These are phyloP conservation scores for Actinostola sp. DNA, from an alignment of 92 coral and sea anemone species.

Conservation along the genomic window DNA sequence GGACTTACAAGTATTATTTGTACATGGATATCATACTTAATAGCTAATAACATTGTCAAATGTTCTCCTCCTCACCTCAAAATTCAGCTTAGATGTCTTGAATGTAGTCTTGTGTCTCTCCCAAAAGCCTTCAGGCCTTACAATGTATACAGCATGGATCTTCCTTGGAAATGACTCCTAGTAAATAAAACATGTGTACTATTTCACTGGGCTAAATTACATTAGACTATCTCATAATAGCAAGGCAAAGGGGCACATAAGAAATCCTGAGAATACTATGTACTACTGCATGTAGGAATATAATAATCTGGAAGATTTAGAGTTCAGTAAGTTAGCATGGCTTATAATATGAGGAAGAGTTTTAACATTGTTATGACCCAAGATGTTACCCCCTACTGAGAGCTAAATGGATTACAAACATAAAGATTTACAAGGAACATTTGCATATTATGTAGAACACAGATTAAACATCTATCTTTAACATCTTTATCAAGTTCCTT, in stretches of 20 bases:
- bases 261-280: no score
- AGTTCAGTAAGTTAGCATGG: background rate
- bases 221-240: background rate
- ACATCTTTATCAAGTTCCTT: background rate
- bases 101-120: constrained; percentile 92
- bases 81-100: constrained; percentile 85
- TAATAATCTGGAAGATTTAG: no score
- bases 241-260: no score
- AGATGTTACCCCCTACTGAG: constrained; percentile 16
- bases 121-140: constrained; percentile 99
- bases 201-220: background rate
- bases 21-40: no score
- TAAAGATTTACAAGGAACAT: background rate
- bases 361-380: constrained; percentile 3
- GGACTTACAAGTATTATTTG: no score
- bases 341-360: constrained; percentile 4
- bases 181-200: constrained; percentile 19
- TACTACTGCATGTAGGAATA: no score
- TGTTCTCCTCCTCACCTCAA: constrained; percentile 90
- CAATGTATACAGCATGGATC: constrained; percentile 91
- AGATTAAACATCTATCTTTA: constrained; percentile 9
- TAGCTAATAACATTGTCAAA: no score
- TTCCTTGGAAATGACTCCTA: constrained; percentile 95
- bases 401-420: constrained; percentile 15
- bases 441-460: constrained; percentile 5